A percentile compares a stretch with the other conserved stretches of the same genome.
phyloP scores from a whole-genome alignment of 2,888 invertebrate genomes.

The Mythimna loreyi region DNA sequence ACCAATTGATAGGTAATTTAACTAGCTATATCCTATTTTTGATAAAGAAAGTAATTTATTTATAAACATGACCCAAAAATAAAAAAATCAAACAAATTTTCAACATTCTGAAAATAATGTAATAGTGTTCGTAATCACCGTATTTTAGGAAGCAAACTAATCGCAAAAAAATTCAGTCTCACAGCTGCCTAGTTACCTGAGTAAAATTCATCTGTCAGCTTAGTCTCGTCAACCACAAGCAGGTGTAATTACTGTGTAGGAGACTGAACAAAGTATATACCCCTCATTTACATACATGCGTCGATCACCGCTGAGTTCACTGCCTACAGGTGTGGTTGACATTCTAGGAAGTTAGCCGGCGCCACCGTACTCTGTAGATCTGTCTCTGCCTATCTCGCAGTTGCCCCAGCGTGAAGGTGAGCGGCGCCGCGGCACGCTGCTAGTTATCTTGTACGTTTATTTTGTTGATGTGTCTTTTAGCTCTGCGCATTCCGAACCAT shows the following conservation, averaged over 20 bases:
- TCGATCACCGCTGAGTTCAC: slow-evolving; percentile 34
- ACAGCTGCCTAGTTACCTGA: slow-evolving; percentile 16
- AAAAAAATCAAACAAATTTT: not conserved
- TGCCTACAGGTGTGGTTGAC: slow-evolving; percentile 33
- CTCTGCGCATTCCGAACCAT: slow-evolving; percentile 83
- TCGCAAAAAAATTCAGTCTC: not conserved
- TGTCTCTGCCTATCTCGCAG: slow-evolving; percentile 52
- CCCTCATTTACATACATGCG: slow-evolving; percentile 43
- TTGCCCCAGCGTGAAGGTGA: slow-evolving; percentile 54
- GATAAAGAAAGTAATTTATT: too few species aligned
- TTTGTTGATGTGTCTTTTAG: slow-evolving; percentile 87
- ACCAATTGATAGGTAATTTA: not conserved
- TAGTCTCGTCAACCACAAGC: slow-evolving; percentile 17
- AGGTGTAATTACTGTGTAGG: slow-evolving; percentile 31
- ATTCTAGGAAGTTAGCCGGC: slow-evolving; percentile 37
- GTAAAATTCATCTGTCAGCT: slow-evolving; percentile 22
- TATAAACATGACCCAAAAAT: too few species aligned
- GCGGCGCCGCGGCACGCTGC: slow-evolving; percentile 65
- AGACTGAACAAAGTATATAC: slow-evolving; percentile 17
- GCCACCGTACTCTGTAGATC: slow-evolving; percentile 25
- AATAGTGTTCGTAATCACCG: not conserved
- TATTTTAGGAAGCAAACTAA: not conserved
- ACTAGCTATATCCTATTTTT: too few species aligned
- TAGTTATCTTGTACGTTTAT: slow-evolving; percentile 84
- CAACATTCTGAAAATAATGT: not conserved